Conservation (phyloP, 2,797 vertebrate genomes). For the Ataeniobius toweri region DNA sequence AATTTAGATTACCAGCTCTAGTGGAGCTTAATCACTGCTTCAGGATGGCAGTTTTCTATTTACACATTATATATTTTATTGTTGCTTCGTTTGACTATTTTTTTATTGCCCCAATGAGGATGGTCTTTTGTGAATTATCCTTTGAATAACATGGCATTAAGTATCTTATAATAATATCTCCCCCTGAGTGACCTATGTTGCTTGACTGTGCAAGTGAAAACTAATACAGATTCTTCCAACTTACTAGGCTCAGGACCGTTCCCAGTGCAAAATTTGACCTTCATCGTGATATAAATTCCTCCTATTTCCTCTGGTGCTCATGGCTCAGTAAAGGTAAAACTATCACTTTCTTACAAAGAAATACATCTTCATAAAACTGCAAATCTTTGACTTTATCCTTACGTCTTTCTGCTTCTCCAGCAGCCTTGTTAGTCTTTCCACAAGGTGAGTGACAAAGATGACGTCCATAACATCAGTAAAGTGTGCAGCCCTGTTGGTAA, state of each 20-base stretch:
- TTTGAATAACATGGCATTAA: constrained; percentile 51
- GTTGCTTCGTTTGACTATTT: constrained; percentile 59
- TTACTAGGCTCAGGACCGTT: constrained; percentile 43
- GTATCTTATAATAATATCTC: constrained; percentile 56
- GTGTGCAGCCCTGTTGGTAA: constrained; percentile 85
- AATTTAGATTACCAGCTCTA: constrained; percentile 78
- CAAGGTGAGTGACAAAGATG: constrained; percentile 89
- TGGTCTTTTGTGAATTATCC: constrained; percentile 53
- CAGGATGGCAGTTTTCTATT: constrained; percentile 68
- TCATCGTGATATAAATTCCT: constrained; percentile 28
- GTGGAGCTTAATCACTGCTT: constrained; percentile 68
- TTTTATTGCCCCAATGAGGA: constrained; percentile 50
- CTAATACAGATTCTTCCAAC: constrained; percentile 54
- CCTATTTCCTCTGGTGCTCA: constrained; percentile 11
- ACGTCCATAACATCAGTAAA: constrained; percentile 91
- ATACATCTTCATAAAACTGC: constrained; percentile 31
- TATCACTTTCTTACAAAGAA: neutral
- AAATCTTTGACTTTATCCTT: constrained; percentile 31
- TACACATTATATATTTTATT: constrained; percentile 71
- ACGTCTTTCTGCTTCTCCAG: constrained; percentile 85
- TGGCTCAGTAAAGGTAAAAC: constrained; percentile 40
- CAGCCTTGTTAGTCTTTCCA: constrained; percentile 88
- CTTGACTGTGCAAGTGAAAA: constrained; percentile 55
- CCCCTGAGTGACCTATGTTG: constrained; percentile 46
- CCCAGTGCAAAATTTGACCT: constrained; percentile 43